Percentiles rank a stretch among this genome's conserved stretches.
Evolutionary conservation across 2,888 invertebrate genomes (phyloP).

Genomic region (Lissonota sp.): DNA sequence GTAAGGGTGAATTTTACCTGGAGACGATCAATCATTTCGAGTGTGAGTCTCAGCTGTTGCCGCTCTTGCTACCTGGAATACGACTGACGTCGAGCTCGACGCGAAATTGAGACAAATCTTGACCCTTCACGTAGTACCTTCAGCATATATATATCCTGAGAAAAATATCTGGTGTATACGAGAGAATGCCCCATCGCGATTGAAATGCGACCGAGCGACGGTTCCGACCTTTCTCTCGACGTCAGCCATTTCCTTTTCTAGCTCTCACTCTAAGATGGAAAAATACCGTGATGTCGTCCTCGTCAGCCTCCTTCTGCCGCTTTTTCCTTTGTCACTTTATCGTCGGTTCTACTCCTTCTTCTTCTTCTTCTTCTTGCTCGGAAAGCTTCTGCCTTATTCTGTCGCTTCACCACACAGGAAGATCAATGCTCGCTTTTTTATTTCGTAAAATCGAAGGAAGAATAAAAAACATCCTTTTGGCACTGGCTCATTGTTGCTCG

Average conservation of each 20-base stretch:
- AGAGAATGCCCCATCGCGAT: conserved; percentile 46
- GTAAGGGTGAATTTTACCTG: neutral
- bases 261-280: conserved; percentile 49
- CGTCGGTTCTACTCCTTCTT: conserved; percentile 36
- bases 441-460: neutral
- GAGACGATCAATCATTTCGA: conserved; percentile 48
- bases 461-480: neutral
- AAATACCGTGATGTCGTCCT: conserved; percentile 56
- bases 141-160: conserved; percentile 22
- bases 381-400: conserved; percentile 17
- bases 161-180: neutral
- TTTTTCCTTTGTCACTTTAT: conserved; percentile 47
- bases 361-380: no score
- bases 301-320: conserved; percentile 51
- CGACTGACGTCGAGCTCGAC: conserved; percentile 14
- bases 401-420: conserved; percentile 26
- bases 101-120: conserved; percentile 55
- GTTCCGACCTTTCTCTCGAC: conserved; percentile 27
- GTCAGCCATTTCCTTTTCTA: conserved; percentile 40
- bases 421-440: conserved; percentile 24
- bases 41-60: conserved; percentile 34
- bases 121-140: conserved; percentile 32
- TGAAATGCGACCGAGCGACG: conserved; percentile 49
- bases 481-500: no score
- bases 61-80: neutral